Base-by-base conservation (phyloP, 2,113 vertebrate species). In the Dromaius novaehollandiae region DNA sequence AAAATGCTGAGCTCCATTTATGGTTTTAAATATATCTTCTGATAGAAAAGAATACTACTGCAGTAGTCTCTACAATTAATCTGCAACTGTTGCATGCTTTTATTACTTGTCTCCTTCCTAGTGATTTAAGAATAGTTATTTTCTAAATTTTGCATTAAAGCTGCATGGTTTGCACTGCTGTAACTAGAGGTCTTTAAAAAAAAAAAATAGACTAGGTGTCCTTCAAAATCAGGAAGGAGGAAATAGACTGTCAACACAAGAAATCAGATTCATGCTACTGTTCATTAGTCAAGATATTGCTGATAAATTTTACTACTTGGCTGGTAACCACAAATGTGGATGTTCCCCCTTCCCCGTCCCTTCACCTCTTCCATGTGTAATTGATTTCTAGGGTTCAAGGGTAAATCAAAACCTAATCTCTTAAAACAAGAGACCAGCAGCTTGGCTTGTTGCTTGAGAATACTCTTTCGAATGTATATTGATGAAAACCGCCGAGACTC, bases 341-440 rank as follows among this genome's bases (percentile, higher is more conserved):
- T 79, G 24, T 90, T 93, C 30, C 34, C 14, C 77, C 30, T 17
- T 58, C 30, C 26, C 56, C 32, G 11, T 30, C 30, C 56, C 56
- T 24, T 16, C 9, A 60, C 32, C 56, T 60, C 56, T 22, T 51
- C 28, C 58, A 11, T 55, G 26, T 86, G 60, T 77, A 44, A 85
- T 87, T 93, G 44, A 81, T 93, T 89, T 95, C 46, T 94, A 99
- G 99, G 99, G 38, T 99, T 99, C 97, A 99, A 99, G 97, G 99
- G 99, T 70, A 99, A 99, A 93, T 99, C 99, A n/a, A 99, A 99
- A 91, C 99, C 99, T 73, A 99, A 99, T 90, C 98, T 99, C 81
- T 93, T 99, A 86, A 99, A 99, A 97, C 99, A 99, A 98, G 99
- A 99, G 98, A 99, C 99, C 85, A 99, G 99, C 98, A 99, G 99